A percentile compares a stretch with the other conserved stretches of the same genome.
phyloP scores from a whole-genome alignment of 1,140 invertebrate genomes.

The Heterodera carotae region DNA sequence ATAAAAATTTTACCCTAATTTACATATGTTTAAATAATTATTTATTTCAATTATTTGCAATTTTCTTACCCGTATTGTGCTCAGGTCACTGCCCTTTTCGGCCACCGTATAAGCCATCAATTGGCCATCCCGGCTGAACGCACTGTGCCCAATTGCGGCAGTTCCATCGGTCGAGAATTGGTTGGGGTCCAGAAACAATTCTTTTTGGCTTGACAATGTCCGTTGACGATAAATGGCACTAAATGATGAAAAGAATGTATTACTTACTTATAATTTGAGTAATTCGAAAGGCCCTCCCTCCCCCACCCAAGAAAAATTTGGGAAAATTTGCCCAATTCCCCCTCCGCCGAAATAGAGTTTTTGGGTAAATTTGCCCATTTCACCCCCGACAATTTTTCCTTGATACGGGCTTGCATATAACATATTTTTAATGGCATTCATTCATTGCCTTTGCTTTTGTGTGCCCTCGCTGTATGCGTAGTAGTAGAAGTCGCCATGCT shows the following conservation, averaged over 20 bases:
- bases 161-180: conserved; percentile 88
- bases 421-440: no score
- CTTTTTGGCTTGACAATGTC: conserved; percentile 76
- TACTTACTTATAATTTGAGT: not conserved
- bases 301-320: no score
- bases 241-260: conserved; percentile 35
- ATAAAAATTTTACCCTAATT: no score
- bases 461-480: conserved; percentile 89
- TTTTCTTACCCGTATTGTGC: conserved; percentile 73
- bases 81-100: conserved; percentile 85
- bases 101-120: conserved; percentile 88
- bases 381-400: no score
- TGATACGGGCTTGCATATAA: no score
- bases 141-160: conserved; percentile 76
- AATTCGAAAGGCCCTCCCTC: no score
- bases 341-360: no score
- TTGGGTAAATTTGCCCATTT: no score
- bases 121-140: conserved; percentile 87
- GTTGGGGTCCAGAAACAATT: conserved; percentile 94
- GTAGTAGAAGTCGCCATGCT: conserved; percentile 83
- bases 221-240: conserved; percentile 91
- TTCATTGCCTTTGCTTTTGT: conserved; percentile 84
- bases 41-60: conserved; percentile 30
- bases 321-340: no score
- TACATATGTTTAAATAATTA: not conserved